phyloP scores from a whole-genome alignment of 1,140 invertebrate genomes.

The Drosophila arizonae region DNA sequence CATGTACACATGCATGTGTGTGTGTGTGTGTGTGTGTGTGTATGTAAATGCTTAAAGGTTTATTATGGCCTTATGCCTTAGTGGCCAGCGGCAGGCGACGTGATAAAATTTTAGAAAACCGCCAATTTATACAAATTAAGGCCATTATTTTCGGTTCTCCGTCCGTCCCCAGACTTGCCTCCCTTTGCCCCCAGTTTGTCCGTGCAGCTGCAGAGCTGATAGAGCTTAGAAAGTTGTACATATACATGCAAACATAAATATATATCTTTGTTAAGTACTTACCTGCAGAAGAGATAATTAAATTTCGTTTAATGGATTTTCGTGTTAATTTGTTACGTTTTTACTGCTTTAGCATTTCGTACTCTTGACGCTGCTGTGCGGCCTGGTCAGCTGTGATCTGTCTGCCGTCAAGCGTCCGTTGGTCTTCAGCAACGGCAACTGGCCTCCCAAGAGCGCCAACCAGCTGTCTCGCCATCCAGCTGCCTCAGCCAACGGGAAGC shows the following conservation, averaged over 20 bases:
- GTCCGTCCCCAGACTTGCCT: conserved; percentile 22
- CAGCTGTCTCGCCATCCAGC: conserved; percentile 44
- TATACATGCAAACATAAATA: conserved; percentile 7
- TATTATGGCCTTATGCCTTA: conserved; percentile 50
- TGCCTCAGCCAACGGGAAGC: conserved; percentile 38
- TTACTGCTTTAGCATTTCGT: conserved; percentile 42
- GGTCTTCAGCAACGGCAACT: conserved; percentile 54
- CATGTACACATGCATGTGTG: conserved; percentile 9
- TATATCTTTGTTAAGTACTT: conserved; percentile 20
- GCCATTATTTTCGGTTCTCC: conserved; percentile 57
- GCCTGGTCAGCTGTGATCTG: conserved; percentile 57
- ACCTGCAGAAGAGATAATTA: conserved; percentile 56
- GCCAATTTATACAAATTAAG: conserved; percentile 72
- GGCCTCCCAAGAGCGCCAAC: conserved; percentile 64
- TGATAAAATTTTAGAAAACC: conserved; percentile 80
- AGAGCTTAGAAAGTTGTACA: conserved; percentile 67
- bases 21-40: not conserved
- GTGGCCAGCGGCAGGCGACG: conserved; percentile 57
- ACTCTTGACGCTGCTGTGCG: conserved; percentile 45
- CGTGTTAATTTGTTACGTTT: conserved; percentile 33
- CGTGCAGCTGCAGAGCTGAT: conserved; percentile 23
- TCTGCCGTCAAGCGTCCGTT: conserved; percentile 54
- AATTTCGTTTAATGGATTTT: conserved; percentile 34
- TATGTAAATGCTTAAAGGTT: conserved; percentile 8
- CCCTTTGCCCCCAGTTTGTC: conserved; percentile 3